Evolutionary conservation across 2,888 invertebrate species (phyloP).

Genomic region (Eilema caniola): DNA sequence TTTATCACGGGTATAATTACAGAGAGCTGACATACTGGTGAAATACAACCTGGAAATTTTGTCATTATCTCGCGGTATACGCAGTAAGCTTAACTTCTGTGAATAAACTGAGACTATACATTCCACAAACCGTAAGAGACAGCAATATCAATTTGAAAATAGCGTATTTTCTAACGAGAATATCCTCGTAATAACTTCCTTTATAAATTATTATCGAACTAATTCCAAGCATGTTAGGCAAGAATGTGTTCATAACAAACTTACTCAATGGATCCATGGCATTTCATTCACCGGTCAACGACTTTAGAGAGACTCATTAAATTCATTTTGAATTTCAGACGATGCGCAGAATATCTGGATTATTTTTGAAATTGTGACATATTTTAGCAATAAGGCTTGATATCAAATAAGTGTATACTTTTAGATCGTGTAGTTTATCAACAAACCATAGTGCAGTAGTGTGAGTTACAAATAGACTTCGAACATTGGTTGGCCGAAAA

Average conservation of each 20-base stretch:
- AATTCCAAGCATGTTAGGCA: neutral
- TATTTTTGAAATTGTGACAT: neutral
- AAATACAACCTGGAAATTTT: too few species aligned
- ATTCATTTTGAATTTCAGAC: neutral
- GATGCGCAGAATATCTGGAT: neutral
- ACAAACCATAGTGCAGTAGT: too few species aligned
- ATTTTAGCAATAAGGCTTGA: too few species aligned
- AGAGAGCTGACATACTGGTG: too few species aligned
- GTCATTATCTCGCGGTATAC: too few species aligned
- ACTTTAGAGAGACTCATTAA: neutral
- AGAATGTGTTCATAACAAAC: constrained; percentile 4
- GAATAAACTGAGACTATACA: too few species aligned
- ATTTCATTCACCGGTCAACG: neutral
- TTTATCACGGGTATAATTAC: too few species aligned
- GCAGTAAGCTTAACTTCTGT: too few species aligned
- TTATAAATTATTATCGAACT: constrained; percentile 8
- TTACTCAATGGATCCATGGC: neutral
- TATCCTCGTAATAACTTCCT: neutral
- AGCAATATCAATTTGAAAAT: neutral
- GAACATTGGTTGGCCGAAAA: too few species aligned
- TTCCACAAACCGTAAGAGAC: neutral
- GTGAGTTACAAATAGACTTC: too few species aligned
- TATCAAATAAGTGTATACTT: too few species aligned
- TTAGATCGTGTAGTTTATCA: too few species aligned
- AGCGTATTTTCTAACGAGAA: neutral